These are phyloP conservation scores for Drosophila pseudotalamancana DNA, from an alignment of 2,888 invertebrate species.

Conservation along the genomic window DNA sequence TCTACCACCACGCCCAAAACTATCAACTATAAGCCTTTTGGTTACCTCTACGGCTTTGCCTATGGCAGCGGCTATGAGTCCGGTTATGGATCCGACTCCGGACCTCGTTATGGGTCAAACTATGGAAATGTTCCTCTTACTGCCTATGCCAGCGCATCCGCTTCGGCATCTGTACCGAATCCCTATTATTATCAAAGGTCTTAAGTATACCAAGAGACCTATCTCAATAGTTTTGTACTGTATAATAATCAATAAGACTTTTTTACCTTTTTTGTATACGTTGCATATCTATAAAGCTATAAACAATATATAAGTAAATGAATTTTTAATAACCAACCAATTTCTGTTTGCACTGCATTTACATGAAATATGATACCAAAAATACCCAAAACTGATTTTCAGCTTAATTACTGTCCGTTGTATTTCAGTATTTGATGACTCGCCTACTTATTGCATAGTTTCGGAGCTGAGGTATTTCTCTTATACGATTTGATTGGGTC, in stretches of 20 bases:
- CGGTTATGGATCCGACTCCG: neutral
- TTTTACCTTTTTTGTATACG: neutral
- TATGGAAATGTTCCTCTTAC: neutral
- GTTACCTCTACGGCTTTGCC: conserved; percentile 7
- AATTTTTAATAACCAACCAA: neutral
- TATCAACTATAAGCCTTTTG: conserved; percentile 4
- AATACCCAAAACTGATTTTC: neutral
- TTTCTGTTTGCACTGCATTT: neutral
- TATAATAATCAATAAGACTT: neutral
- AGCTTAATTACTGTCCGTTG: neutral
- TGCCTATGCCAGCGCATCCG: neutral
- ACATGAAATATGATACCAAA: no score
- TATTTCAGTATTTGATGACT: neutral
- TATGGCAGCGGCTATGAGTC: neutral
- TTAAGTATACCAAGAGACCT: neutral
- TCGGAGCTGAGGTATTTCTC: neutral
- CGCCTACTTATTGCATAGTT: neutral
- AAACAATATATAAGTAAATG: neutral
- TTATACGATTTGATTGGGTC: neutral
- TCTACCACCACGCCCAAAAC: neutral
- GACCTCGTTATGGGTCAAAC: no score
- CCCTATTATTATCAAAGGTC: neutral
- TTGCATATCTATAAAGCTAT: neutral
- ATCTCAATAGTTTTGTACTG: neutral
- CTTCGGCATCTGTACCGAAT: neutral